phyloP scores from a whole-genome alignment of 2,113 vertebrate genomes.

The Trichomycterus rosablanca region DNA sequence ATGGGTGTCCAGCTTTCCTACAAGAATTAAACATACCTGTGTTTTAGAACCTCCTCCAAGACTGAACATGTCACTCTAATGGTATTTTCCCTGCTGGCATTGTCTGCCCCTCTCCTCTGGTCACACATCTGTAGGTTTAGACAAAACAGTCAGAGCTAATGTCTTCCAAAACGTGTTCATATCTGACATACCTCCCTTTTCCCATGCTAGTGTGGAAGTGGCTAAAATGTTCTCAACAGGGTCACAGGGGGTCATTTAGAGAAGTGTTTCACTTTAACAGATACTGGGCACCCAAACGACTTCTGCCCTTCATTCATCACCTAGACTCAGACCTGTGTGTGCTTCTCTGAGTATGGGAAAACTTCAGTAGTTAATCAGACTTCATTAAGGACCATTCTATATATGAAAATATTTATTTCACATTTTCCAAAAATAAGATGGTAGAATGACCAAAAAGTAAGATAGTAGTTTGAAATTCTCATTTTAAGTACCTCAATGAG shows the following conservation, averaged over 20 bases:
- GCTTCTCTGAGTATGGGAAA: conserved; percentile 26
- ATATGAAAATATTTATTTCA: too few species aligned
- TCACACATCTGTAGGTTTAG: conserved; percentile 47
- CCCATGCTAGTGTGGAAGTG: conserved; percentile 36
- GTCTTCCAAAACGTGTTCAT: conserved; percentile 42
- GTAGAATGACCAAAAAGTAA: too few species aligned
- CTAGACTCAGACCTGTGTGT: conserved; percentile 16
- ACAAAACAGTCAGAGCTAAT: conserved; percentile 46
- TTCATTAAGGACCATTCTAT: too few species aligned
- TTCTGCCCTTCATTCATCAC: conserved; percentile 30
- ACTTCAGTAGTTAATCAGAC: too few species aligned
- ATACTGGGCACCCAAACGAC: too few species aligned
- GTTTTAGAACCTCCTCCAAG: conserved; percentile 9
- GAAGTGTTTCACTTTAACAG: conserved; percentile 40
- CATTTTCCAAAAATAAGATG: too few species aligned
- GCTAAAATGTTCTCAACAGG: conserved; percentile 35
- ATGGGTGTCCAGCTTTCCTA: too few species aligned
- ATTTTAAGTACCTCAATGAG: too few species aligned
- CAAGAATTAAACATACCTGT: too few species aligned
- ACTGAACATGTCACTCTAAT: conserved; percentile 18
- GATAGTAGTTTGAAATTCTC: too few species aligned
- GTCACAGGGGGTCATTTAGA: conserved; percentile 31
- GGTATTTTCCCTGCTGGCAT: conserved; percentile 24
- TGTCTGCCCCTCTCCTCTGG: conserved; percentile 24
- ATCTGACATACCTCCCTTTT: conserved; percentile 43